Percentiles rank a stretch among this genome's conserved stretches.
Conservation (phyloP, 1,140 invertebrate species). For the Drosophila pseudoobscura region DNA sequence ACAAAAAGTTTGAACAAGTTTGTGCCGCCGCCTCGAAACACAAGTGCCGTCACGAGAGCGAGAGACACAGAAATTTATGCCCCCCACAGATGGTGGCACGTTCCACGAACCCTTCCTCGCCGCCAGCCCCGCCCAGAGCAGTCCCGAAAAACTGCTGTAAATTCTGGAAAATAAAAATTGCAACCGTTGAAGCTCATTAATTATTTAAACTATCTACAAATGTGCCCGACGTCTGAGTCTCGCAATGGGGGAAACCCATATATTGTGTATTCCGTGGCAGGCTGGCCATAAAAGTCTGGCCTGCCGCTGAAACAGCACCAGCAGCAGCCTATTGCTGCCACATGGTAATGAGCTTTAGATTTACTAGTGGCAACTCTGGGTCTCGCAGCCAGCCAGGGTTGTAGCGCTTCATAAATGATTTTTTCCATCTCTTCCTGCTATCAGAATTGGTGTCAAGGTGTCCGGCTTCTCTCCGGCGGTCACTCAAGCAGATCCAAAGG, state of each 20-base stretch:
- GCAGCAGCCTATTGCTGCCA: conserved; percentile 60
- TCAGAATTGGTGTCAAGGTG: conserved; percentile 32
- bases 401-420: neutral
- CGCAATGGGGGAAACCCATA: conserved; percentile 17
- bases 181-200: conserved; percentile 68
- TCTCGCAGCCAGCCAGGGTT: no score
- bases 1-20: conserved; percentile 56
- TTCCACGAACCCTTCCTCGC: conserved; percentile 24
- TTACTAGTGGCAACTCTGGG: conserved; percentile 23
- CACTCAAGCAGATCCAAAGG: conserved; percentile 26
- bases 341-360: conserved; percentile 74
- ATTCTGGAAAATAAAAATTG: conserved; percentile 55
- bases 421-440: neutral
- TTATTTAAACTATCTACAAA: conserved; percentile 80
- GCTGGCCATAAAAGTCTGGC: conserved; percentile 55
- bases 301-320: conserved; percentile 24
- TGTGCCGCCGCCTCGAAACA: neutral
- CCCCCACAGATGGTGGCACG: conserved; percentile 68
- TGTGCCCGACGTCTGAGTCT: conserved; percentile 51
- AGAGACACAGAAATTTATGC: conserved; percentile 63
- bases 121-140: conserved; percentile 6
- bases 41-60: conserved; percentile 11
- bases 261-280: conserved; percentile 30
- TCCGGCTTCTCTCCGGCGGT: conserved; percentile 1
- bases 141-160: conserved; percentile 28